phyloP scores from a whole-genome alignment of 2,888 invertebrate species.

The Xanthia icteritia region DNA sequence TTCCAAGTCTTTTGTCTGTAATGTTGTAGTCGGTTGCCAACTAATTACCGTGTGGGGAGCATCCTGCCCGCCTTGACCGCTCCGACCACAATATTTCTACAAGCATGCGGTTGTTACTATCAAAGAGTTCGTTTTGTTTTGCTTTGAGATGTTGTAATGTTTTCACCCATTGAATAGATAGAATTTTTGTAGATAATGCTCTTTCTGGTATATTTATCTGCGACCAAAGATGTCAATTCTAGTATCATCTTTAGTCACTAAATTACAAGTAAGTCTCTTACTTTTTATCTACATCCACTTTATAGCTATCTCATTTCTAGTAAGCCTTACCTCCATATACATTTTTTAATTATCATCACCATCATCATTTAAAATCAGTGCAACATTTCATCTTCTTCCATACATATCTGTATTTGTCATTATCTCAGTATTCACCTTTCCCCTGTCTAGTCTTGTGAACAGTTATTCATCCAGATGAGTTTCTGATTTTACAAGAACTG shows the following conservation, averaged over 20 bases:
- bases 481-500: too few relatives aligned
- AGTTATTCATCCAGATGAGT: neutral
- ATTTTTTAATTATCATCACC: neutral
- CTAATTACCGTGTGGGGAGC: conserved; percentile 51
- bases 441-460: neutral
- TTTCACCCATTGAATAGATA: neutral
- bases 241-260: neutral
- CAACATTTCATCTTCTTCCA: neutral
- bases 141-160: neutral
- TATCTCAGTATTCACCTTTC: neutral
- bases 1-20: conserved; percentile 17
- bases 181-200: neutral
- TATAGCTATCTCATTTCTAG: too few relatives aligned
- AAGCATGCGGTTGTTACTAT: conserved; percentile 39
- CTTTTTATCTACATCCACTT: neutral
- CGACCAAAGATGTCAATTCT: neutral
- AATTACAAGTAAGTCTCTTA: neutral
- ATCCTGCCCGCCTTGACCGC: conserved; percentile 56
- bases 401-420: neutral
- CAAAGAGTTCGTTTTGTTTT: conserved; percentile 29
- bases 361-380: neutral
- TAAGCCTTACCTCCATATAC: neutral
- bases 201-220: neutral
- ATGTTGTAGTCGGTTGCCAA: conserved; percentile 31
- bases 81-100: conserved; percentile 36